Base-by-base conservation (phyloP, 2,888 invertebrate genomes). In the Mallateleia sp. region DNA sequence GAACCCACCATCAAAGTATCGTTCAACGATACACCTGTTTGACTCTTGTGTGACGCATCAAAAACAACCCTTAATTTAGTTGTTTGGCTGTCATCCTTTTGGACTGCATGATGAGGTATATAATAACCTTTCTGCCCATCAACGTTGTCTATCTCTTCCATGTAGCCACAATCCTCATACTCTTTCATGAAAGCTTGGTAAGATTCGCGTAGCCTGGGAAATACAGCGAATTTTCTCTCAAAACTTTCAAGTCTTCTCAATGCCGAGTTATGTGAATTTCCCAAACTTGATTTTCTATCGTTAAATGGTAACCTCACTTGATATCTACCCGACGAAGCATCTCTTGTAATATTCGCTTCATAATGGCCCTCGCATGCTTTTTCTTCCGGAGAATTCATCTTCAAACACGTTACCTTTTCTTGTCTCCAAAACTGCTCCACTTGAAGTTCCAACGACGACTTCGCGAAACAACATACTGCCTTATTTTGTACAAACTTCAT, bases 301-400 rank as follows among this genome's bases (percentile, higher is more conserved):
- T 69, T 69, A 25, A 77, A 78, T 34, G 58, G 77, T 8, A 78
- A 47, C 24, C 58, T 67, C 47, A 78, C 66, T 24, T 67, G 34
- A 45, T 71, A 71, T 4, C 71, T n/a, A 0, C 56, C 56, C 4
- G 28, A 0, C 4, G 28, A 0, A 4, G 32, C 15, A 11, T 66
- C 24, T 14, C 66, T 9, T 0, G 28, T 9, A 11, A 47, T 20
- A 32, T 66, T 66, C 8, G 22, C 22, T 8, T 1, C 14, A 50
- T 3, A 50, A 50, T 50, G 50, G 1, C 22, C 50, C 15, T 50
- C 20, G 22, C 50, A 50, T 1, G 50, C 22, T 9, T 22, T 50
- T 50, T 47, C 47, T 47, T 47, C 47, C 18, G 47, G 47, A 7
- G 38, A 38, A 38, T 47, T 9, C 3, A 47, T 47, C 18, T 18